phyloP scores from a whole-genome alignment of 2,888 invertebrate species.

The Trissoscelio sp. region DNA sequence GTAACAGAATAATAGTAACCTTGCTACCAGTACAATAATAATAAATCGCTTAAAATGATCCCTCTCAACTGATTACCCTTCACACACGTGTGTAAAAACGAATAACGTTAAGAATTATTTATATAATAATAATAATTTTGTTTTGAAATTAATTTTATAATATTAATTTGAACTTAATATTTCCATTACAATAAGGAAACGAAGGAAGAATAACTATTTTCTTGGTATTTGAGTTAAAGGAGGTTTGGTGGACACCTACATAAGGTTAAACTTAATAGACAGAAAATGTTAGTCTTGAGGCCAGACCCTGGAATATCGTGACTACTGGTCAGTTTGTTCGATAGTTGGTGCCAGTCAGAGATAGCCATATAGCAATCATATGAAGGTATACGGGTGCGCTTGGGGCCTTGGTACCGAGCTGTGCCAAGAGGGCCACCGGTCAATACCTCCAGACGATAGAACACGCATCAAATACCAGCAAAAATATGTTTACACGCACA shows the following conservation, averaged over 20 bases:
- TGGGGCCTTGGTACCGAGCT: slow-evolving; percentile 82
- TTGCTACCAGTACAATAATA: too few species aligned
- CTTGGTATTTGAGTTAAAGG: slow-evolving; percentile 21
- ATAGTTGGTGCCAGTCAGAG: slow-evolving; percentile 83
- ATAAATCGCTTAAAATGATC: too few species aligned
- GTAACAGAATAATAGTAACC: too few species aligned
- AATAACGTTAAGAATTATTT: too few species aligned
- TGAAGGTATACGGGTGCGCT: slow-evolving; percentile 72
- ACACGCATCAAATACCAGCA: slow-evolving; percentile 71
- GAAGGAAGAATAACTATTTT: slow-evolving; percentile 19
- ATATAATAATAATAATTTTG: not conserved
- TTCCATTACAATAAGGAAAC: too few species aligned
- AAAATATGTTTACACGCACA: slow-evolving; percentile 67
- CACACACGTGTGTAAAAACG: too few species aligned
- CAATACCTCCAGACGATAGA: slow-evolving; percentile 81
- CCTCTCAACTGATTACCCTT: too few species aligned
- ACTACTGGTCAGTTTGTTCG: slow-evolving; percentile 84
- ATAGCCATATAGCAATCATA: slow-evolving; percentile 77
- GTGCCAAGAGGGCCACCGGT: slow-evolving; percentile 83
- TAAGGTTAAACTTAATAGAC: slow-evolving; percentile 69
- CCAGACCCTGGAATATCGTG: slow-evolving; percentile 80
- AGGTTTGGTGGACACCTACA: slow-evolving; percentile 60
- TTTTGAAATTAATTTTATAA: too few species aligned
- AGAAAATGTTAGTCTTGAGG: slow-evolving; percentile 69
- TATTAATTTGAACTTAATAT: too few species aligned